Evolutionary conservation across 1,140 invertebrate species (phyloP), one percentile per base, ranked within the genome.

Genomic region (Rhagoletis pomonella): DNA sequence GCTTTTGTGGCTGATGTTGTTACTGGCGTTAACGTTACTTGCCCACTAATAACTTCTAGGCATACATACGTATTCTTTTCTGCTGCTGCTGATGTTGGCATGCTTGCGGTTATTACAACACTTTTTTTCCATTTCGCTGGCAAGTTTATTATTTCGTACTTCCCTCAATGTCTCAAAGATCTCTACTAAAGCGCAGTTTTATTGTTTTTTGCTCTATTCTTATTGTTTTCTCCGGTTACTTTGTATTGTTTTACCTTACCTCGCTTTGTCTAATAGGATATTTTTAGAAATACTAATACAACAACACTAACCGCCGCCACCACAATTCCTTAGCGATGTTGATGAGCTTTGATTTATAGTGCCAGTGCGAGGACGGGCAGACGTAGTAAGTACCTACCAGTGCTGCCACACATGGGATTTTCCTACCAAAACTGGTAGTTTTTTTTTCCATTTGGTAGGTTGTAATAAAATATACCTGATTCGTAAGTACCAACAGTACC

Each of bases 211-310:
- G 3, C 14, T 17, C 12, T 62, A 62, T 62, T 12, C 9, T 62
- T n/a, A 10, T 62, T 12, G 0, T n/a, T n/a, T n/a, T n/a, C 0
- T 62, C 12, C 3, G 4, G 44, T 81, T 55, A 55, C 47, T 81
- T 81, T 55, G 73, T 81, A 55, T 81, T 81, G n/a, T 81, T 81
- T 81, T 81, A 81, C n/a, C n/a, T n/a, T n/a, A n/a, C 73, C 10
- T 42, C 67, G 67, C 67, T 73, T 73, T 81, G 44, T 81, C 55
- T 81, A 81, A 81, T 29, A 55, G 19, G 73, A n/a, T 81, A 81
- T 81, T 81, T 81, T 81, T 81, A 81, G 73, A 55, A 19, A n/a
- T 50, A 81, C 73, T 55, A 55, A 81, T 55, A 55, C 73, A 81
- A 81, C 42, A 42, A 81, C 19, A 81, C 19, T 55, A 81, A 81